A percentile compares a stretch with the other conserved stretches of the same genome.
Evolutionary conservation across 2,797 vertebrate genomes (phyloP).

Genomic region (Trachops cirrhosus): DNA sequence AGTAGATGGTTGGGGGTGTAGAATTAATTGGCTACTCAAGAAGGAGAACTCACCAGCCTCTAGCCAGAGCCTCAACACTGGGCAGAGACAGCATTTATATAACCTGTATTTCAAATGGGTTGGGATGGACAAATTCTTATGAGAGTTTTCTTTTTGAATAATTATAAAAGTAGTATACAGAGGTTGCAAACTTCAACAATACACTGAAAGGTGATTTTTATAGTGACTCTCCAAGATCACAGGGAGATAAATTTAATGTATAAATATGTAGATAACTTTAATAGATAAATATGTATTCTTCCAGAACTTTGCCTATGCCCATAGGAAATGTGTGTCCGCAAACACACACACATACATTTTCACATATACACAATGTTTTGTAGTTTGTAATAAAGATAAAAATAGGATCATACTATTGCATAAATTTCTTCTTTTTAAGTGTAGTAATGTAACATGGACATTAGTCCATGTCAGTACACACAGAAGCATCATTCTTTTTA

Average conservation of each 20-base stretch:
- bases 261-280: not conserved
- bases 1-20: not conserved
- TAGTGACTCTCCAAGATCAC: not conserved
- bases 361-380: not conserved
- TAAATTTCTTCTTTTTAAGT: not conserved
- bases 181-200: not conserved
- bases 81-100: not conserved
- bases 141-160: not conserved
- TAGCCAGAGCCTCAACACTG: not conserved
- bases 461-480: not conserved
- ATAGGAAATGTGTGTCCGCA: not conserved
- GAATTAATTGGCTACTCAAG: not conserved
- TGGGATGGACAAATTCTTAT: not conserved
- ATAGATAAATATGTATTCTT: not conserved
- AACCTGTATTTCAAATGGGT: not conserved
- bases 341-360: not conserved
- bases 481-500: not conserved
- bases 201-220: not conserved
- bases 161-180: not conserved
- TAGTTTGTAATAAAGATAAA: slow-evolving; percentile 17
- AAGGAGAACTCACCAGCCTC: not conserved
- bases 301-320: not conserved
- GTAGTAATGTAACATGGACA: not conserved
- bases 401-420: not conserved
- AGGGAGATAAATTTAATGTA: not conserved